Base-by-base conservation (phyloP, 2,888 invertebrate genomes). In the Eumerus sabulonum region DNA sequence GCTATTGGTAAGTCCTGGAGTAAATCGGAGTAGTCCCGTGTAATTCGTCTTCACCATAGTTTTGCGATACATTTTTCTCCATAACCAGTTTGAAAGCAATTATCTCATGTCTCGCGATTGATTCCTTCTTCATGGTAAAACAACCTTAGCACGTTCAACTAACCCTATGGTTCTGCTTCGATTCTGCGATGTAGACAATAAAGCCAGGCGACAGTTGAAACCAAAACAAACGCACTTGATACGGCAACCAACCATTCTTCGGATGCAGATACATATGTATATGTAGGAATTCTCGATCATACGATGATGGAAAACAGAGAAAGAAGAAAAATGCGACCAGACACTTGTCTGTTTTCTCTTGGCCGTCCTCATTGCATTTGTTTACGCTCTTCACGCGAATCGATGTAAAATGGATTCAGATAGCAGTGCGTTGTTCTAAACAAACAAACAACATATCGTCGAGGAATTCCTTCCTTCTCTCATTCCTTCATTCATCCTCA, bases 141-240 rank as follows among this genome's bases (percentile, higher is more conserved):
- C 12, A 45, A 19, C 13, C 16, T 50, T 12, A 50, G 50, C 50
- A 44, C 19, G 48, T 17, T 54, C 56, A 56, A 44, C 16, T 44
- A 56, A 63, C 35, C 17, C 45, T 53, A 64, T 59, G 47, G 47
- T 66, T 53, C 27, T 44, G 40, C 62, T 54, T 70, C 63, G 51
- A 63, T 53, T 74, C 54, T 14, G 59, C 74, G 50, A 60, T 45
- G 67, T 66, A 54, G 45, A 77, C 68, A 74, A 77, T 77, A 72
- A 72, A 72, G 60, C 47, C 57, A 57, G 72, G 72, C 66, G 77
- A 67, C 77, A 76, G 60, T 72, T 71, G 62, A 60, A 54, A 60
- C 60, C 66, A 72, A 71, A 51, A 66, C 60, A 72, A 72, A 77
- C 72, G 72, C 67, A 77, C 67, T 67, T 72, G 71, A 72, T 66